Evolutionary conservation across 2,797 vertebrate genomes (phyloP), one percentile per base, ranked within the genome.

Genomic region (Emydoidea blandingii): DNA sequence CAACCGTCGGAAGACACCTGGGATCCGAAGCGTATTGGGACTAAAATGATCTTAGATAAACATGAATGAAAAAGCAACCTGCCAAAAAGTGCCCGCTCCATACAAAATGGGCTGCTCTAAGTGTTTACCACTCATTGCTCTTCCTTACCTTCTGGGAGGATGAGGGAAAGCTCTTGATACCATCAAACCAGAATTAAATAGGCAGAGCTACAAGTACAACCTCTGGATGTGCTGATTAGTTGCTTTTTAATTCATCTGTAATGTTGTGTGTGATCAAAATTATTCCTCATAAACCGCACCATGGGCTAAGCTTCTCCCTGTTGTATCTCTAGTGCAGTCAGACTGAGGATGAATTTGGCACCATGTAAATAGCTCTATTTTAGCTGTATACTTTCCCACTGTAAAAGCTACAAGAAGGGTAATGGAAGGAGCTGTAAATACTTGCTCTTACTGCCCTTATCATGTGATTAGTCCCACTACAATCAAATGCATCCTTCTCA

Each of bases 401-500:
- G 72, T 81, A 57, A 34, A 83, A 89, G 44, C 88, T 83, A 83
- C 27, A 1, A 83, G 52, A 1, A 68, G 29, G 34, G 53, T 50
- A 79, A 89, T 1, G 27, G 62, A 44, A 82, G 21, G 23, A 90
- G 2, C 15, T 34, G 12, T 87, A 49, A 78, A 62, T 29, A 25
- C 47, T 6, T 15, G 18, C 1, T 7, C 11, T 76, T 56, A 81
- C 85, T 96, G 87, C 76, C 87, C 19, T 34, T 74, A 9, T 87
- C 57, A 81, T 11, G 91, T 79, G 47, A 80, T 85, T 6, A 81
- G 62, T 57, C 37, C 57, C 81, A 76, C 85, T 79, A 90, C 88
- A 92, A 92, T 81, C 96, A 97, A n/a, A 88, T 79, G 76, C 90
- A 87, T 50, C 93, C 93, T 87, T 57, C 94, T 88, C 87, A 84